A percentile compares a stretch with the other conserved stretches of the same genome.
phyloP scores from a whole-genome alignment of 2,888 invertebrate genomes.

The Carabus problematicus region DNA sequence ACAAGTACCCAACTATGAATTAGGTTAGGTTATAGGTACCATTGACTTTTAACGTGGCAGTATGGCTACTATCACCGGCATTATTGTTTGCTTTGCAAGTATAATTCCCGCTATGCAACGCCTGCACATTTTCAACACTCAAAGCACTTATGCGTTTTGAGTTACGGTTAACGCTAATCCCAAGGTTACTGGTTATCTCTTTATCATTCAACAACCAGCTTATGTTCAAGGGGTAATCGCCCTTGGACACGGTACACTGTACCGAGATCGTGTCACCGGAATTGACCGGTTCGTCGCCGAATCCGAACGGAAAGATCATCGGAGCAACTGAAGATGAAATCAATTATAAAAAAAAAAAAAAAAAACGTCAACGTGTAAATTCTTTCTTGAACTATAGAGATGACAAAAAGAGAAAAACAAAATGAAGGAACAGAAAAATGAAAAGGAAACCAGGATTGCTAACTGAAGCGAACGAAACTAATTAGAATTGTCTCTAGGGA shows the following conservation, averaged over 20 bases:
- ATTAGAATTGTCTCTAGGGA: constrained; percentile 17
- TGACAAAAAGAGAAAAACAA: constrained; percentile 24
- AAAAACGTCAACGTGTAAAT: constrained; percentile 26
- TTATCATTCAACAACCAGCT: constrained; percentile 75
- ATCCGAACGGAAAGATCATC: constrained; percentile 68
- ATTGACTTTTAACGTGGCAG: constrained; percentile 70
- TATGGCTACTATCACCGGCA: constrained; percentile 71
- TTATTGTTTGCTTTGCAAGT: constrained; percentile 76
- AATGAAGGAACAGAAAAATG: constrained; percentile 41
- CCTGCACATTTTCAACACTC: constrained; percentile 35
- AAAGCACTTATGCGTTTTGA: constrained; percentile 31
- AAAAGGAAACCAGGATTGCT: constrained; percentile 28
- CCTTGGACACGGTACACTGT: constrained; percentile 76
- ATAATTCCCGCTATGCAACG: constrained; percentile 75
- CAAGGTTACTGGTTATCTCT: constrained; percentile 56
- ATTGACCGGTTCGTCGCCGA: constrained; percentile 69
- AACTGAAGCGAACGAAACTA: constrained; percentile 4
- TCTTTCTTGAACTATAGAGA: neutral
- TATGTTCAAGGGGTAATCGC: constrained; percentile 75
- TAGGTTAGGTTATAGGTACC: constrained; percentile 59
- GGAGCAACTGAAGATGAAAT: constrained; percentile 63
- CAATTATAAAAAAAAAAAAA: constrained; percentile 25
- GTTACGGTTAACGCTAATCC: constrained; percentile 56
- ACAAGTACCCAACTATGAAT: too few species aligned
- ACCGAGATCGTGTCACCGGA: constrained; percentile 74